These are phyloP conservation scores for Eupsilia transversa DNA, from an alignment of 2,888 invertebrate species.

Conservation along the genomic window DNA sequence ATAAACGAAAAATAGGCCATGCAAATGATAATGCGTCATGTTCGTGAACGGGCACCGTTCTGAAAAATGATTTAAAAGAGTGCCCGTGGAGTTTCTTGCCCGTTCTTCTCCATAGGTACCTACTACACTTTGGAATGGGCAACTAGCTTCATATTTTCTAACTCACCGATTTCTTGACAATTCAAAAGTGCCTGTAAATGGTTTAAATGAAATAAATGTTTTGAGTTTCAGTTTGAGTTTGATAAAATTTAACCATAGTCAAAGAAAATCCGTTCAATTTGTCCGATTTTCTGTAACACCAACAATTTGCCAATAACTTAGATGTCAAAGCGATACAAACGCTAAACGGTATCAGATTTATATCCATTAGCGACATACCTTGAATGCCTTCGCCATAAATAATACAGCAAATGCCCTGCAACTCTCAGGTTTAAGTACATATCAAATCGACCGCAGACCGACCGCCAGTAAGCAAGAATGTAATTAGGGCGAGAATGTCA, in stretches of 20 bases:
- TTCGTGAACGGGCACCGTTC: too few species aligned
- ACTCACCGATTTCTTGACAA: too few species aligned
- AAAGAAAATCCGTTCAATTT: conserved; percentile 25
- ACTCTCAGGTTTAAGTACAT: conserved; percentile 50
- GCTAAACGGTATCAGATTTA: conserved; percentile 54
- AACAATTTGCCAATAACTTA: conserved; percentile 34
- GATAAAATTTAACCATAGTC: background rate
- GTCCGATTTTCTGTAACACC: conserved; percentile 7
- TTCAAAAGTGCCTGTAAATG: too few species aligned
- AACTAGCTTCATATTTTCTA: too few species aligned
- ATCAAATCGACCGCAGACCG: conserved; percentile 49
- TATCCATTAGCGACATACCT: conserved; percentile 48
- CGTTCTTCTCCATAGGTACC: too few species aligned
- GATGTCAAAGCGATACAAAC: conserved; percentile 32
- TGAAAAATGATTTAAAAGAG: too few species aligned
- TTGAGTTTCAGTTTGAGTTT: too few species aligned
- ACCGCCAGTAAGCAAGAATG: conserved; percentile 38
- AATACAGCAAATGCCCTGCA: conserved; percentile 37
- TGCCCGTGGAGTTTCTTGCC: too few species aligned
- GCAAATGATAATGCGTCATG: too few species aligned
- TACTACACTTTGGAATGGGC: too few species aligned
- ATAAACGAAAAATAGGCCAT: background rate
- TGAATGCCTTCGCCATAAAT: conserved; percentile 49
- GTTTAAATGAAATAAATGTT: too few species aligned
- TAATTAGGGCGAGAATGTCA: conserved; percentile 70